Evolutionary conservation across 2,888 invertebrate genomes (phyloP).

Genomic region (Cheiracanthium punctorium): DNA sequence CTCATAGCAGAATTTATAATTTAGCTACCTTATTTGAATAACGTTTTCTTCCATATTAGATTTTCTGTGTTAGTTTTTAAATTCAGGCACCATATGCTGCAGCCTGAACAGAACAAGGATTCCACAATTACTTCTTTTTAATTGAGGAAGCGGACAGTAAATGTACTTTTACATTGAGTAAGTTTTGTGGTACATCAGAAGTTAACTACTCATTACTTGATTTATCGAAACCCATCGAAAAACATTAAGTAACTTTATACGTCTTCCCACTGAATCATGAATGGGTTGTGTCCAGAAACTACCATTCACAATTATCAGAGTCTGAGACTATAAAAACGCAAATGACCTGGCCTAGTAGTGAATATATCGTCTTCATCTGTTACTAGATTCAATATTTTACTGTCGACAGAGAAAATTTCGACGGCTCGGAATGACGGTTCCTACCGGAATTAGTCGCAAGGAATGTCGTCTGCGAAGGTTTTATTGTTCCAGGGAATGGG

Average conservation of each 20-base stretch:
- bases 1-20: no score
- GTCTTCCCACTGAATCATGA: neutral
- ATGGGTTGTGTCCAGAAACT: neutral
- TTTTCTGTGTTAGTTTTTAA: no score
- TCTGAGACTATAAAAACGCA: slow-evolving; percentile 33
- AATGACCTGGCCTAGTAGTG: slow-evolving; percentile 16
- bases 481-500: slow-evolving; percentile 55
- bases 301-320: slow-evolving; percentile 15
- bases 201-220: neutral
- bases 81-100: no score
- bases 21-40: no score
- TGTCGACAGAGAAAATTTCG: slow-evolving; percentile 42
- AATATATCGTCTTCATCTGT: slow-evolving; percentile 59
- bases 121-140: no score
- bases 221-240: neutral
- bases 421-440: slow-evolving; percentile 36
- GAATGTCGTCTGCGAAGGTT: slow-evolving; percentile 58
- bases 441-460: slow-evolving; percentile 46
- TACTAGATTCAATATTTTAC: slow-evolving; percentile 44
- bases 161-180: neutral
- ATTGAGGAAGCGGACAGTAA: neutral
- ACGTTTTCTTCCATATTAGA: no score
- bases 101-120: no score
- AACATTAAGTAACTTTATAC: neutral
- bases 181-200: neutral